Evolutionary conservation across 1,140 invertebrate species (phyloP).

Genomic region (Drosophila mauritiana): DNA sequence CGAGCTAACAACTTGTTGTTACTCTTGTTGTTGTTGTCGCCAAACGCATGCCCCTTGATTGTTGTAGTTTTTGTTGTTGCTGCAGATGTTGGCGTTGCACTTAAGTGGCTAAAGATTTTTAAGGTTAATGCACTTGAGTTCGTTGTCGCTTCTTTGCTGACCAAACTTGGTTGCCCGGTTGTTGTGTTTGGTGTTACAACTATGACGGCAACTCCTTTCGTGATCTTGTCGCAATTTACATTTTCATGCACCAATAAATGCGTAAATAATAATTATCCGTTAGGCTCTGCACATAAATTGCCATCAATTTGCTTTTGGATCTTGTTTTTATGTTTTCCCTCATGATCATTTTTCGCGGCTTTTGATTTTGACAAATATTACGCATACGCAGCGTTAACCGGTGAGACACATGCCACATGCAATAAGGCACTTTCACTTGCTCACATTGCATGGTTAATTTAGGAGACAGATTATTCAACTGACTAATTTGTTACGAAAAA

Average conservation of each 20-base stretch:
- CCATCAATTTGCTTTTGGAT: conserved; percentile 39
- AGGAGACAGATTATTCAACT: conserved; percentile 71
- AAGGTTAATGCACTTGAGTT: conserved; percentile 81
- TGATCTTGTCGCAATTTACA: conserved; percentile 63
- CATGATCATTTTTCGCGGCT: conserved; percentile 14
- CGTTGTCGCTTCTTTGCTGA: conserved; percentile 79
- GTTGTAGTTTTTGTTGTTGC: conserved; percentile 21
- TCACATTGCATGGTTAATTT: conserved; percentile 48
- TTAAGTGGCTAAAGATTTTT: conserved; percentile 75
- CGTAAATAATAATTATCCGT: conserved; percentile 62
- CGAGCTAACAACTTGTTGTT: conserved; percentile 62
- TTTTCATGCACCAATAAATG: conserved; percentile 74
- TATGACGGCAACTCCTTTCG: conserved; percentile 27
- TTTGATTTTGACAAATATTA: conserved; percentile 68
- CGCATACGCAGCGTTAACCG: conserved; percentile 69
- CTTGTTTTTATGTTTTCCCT: conserved; percentile 16
- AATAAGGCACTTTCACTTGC: conserved; percentile 63
- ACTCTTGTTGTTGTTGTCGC: conserved; percentile 51
- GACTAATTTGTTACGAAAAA: conserved; percentile 39
- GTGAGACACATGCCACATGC: conserved; percentile 35
- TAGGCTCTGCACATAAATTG: conserved; percentile 45
- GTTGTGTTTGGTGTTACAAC: not conserved
- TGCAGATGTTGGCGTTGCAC: conserved; percentile 57
- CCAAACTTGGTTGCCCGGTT: conserved; percentile 57
- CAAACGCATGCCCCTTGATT: conserved; percentile 51